Base-by-base conservation (phyloP, 2,888 invertebrate species). In the Carcina quercana region DNA sequence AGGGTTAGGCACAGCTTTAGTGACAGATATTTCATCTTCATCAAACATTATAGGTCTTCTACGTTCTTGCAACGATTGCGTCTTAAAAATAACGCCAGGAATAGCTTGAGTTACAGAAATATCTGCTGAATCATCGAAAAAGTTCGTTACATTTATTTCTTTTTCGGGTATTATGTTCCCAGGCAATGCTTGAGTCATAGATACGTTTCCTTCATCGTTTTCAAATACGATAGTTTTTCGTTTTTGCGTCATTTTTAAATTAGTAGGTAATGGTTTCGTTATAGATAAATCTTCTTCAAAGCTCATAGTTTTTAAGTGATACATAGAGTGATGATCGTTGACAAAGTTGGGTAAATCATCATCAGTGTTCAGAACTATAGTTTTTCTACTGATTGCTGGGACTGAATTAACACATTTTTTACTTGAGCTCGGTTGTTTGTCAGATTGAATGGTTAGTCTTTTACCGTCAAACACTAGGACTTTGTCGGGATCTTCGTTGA, bases 391-490 rank as follows among this genome's bases (percentile, higher is more conserved):
- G 40, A 22, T 40, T 38, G 11, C 20, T 37, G 28, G 0, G 29
- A 17, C 10, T 47, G 42, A 0, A 56, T 44, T 15, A 54, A 7
- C 2, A 56, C 28, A 7, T 45, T 54, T 33, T 55, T 47, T 34
- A 5, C 15, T 15, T 10, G 20, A n/a, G 8, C 5, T 14, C 5
- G 50, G 40, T 7, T 44, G 37, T 12, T 36, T 49, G 20, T 65
- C 56, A 0, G 61, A 53, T 42, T 79, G 66, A 15, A 75, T 29
- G 7, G 61, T 68, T 15, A 79, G 45, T 34, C 61, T 58, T 42
- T 74, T 78, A 0, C 82, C 80, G 42, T 79, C 79, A 42, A 76
- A 80, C 1, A 79, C 70, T 27, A 80, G 45, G 2, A 80, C 65
- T 52, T 75, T 56, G 37, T 74, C 61, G 0, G 54, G 42, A 6